Evolutionary conservation across 2,888 invertebrate species (phyloP), one percentile per base, ranked within the genome.

Genomic region (Lochmaea crataegi): DNA sequence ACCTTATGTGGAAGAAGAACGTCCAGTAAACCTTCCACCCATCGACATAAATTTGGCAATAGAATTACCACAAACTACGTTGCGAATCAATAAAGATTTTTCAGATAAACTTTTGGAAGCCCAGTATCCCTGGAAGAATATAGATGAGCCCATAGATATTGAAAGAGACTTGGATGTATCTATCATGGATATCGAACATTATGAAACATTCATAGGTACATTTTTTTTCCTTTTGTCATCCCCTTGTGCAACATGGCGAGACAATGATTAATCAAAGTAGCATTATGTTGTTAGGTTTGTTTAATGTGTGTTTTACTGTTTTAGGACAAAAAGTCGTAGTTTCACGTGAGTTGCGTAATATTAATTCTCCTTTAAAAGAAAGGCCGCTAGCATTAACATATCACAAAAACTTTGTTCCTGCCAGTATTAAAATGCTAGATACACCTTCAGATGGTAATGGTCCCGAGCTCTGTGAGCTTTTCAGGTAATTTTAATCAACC

Each of bases 161-260:
- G 89, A 90, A 12, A 88, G 91, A 7, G 88, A 91, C 78, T 79
- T 92, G 1, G 87, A 89, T 64, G 87, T 91, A 0, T 92, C 91
- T 6, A 84, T 91, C 1, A 89, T 93, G 81, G 94, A 94, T 81
- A 87, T 94, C 2, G 90, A 92, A 75, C 92, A 93, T 81, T 94
- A 92, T 83, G 89, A 90, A 73, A 88, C 89, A 68, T 94, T 94
- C 80, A 89, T 92, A 65, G 78, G 75, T 48, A 61, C 41, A 53
- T 18, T 14, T 38, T 58, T 4, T n/a, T 32, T 32, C 7, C 2
- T 32, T 7, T 32, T 32, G 32, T 32, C 32, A 7, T 32, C 32
- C 7, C 7, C 7, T 32, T 32, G 32, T 32, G 32, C 32, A 32
- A 32, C 6, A 32, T n/a, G n/a, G n/a, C n/a, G n/a, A n/a, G n/a